Conservation (phyloP, 2,113 vertebrate genomes). For the Aspidoscelis tigris region DNA sequence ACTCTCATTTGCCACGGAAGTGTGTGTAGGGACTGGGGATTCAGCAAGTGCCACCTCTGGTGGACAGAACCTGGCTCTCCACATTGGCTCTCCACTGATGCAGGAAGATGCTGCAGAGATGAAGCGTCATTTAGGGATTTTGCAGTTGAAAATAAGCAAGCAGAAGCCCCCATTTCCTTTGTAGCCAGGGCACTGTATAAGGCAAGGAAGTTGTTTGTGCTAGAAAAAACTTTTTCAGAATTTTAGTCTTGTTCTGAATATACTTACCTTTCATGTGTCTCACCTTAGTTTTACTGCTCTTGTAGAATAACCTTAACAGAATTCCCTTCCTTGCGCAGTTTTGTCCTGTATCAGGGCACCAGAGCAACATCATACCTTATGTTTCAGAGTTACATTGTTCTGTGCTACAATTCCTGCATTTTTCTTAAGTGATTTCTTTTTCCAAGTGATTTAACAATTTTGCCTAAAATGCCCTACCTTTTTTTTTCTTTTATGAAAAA, state of each 20-base stretch:
- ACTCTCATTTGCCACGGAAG: not conserved
- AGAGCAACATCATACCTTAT: slow-evolving; percentile 19
- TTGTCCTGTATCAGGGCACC: slow-evolving; percentile 38
- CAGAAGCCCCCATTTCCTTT: slow-evolving; percentile 27
- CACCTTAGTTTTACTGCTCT: slow-evolving; percentile 58
- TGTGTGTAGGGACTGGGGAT: no score
- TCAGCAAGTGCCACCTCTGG: not conserved
- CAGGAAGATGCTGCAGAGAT: not conserved
- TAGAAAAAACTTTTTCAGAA: slow-evolving; percentile 42
- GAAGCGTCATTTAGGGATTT: not conserved
- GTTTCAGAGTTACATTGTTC: slow-evolving; percentile 29
- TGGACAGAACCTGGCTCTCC: not conserved
- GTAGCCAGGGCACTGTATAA: slow-evolving; percentile 31
- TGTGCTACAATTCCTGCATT: not conserved
- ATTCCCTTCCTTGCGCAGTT: slow-evolving; percentile 38
- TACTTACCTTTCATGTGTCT: slow-evolving; percentile 59
- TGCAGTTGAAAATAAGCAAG: slow-evolving; percentile 1
- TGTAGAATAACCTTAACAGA: slow-evolving; percentile 50
- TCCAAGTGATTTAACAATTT: not conserved
- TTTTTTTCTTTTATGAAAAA: not conserved
- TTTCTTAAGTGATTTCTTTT: not conserved
- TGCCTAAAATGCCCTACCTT: not conserved
- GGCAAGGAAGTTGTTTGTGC: slow-evolving; percentile 35
- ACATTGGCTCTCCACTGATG: not conserved
- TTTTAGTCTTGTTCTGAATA: slow-evolving; percentile 66